A percentile compares a stretch with the other conserved stretches of the same genome.
phyloP scores from a whole-genome alignment of 2,113 vertebrate species.

The Athene noctua region DNA sequence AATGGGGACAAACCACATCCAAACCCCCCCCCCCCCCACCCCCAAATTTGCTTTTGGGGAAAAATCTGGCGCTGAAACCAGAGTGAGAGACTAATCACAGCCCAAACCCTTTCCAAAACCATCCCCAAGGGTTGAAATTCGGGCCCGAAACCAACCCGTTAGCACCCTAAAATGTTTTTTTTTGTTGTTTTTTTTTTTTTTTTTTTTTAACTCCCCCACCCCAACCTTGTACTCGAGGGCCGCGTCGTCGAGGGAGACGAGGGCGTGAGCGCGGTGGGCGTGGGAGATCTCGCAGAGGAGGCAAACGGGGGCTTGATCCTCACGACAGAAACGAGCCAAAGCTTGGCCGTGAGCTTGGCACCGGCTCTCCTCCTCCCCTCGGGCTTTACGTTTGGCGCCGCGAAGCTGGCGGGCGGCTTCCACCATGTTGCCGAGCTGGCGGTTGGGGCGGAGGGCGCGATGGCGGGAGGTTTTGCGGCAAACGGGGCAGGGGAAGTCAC shows the following conservation, averaged over 20 bases:
- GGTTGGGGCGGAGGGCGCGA: background rate
- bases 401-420: background rate
- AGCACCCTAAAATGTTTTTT: too few species aligned
- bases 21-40: too few species aligned
- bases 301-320: background rate
- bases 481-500: background rate
- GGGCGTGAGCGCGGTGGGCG: background rate
- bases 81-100: too few species aligned
- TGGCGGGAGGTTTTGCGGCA: background rate
- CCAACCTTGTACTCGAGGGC: background rate
- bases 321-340: background rate
- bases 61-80: too few species aligned
- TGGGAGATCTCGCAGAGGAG: background rate
- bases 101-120: too few species aligned
- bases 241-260: background rate
- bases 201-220: too few species aligned
- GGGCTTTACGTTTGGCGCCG: background rate
- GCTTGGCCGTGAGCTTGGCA: background rate
- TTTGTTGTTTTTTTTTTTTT: too few species aligned
- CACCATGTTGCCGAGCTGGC: background rate
- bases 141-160: too few species aligned
- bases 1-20: rapidly evolving
- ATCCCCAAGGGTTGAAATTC: too few species aligned
- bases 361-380: background rate
- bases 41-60: too few species aligned